phyloP scores from a whole-genome alignment of 2,888 invertebrate species.

The Cephus sareptanus region DNA sequence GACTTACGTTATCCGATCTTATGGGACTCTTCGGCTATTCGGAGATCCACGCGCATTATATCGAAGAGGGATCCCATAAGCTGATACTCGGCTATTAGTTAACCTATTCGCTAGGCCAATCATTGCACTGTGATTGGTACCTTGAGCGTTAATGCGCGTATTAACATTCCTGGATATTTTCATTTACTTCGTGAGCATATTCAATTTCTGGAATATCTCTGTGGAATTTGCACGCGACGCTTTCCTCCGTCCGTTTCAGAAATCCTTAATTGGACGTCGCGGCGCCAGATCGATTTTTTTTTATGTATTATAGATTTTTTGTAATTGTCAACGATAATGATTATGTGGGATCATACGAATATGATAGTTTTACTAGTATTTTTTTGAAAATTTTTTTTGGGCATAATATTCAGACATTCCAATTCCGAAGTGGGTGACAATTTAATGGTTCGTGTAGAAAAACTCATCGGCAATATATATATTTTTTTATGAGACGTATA shows the following conservation, averaged over 20 bases:
- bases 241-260: background rate
- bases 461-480: constrained; percentile 30
- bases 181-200: background rate
- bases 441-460: constrained; percentile 27
- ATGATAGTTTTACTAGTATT: constrained; percentile 18
- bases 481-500: constrained; percentile 24
- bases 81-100: background rate
- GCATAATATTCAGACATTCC: constrained; percentile 47
- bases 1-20: constrained; percentile 47
- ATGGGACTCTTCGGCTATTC: constrained; percentile 36
- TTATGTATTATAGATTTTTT: background rate
- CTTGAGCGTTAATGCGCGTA: background rate
- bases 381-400: constrained; percentile 31
- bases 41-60: constrained; percentile 14
- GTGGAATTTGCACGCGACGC: background rate
- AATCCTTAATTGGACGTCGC: background rate
- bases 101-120: background rate
- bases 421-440: constrained; percentile 27
- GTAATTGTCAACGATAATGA: background rate
- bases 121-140: background rate
- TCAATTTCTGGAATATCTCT: background rate
- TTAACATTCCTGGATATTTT: background rate
- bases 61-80: background rate
- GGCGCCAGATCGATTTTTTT: background rate
- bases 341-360: background rate